These are phyloP conservation scores for Aradus depressus DNA, from an alignment of 2,888 invertebrate genomes.

Conservation along the genomic window DNA sequence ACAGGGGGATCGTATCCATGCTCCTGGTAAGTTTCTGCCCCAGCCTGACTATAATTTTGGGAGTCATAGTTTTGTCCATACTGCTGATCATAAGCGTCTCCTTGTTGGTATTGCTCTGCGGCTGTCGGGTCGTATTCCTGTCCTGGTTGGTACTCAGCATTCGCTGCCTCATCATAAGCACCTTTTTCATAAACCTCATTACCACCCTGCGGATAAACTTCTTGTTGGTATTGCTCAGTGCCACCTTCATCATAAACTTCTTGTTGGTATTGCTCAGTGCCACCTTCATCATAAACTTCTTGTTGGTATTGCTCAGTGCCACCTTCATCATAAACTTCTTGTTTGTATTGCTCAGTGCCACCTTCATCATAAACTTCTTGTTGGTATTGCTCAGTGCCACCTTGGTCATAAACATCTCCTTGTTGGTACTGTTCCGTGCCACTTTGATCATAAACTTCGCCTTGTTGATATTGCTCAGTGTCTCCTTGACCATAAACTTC, in stretches of 20 bases:
- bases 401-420: neutral
- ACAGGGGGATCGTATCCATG: no score
- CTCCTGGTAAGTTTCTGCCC: neutral
- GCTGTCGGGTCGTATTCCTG: neutral
- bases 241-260: constrained; percentile 3
- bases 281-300: neutral
- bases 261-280: constrained; percentile 1
- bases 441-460: constrained; percentile 1
- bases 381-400: neutral
- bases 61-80: no score
- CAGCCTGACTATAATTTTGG: neutral
- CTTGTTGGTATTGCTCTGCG: neutral
- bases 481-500: neutral
- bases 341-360: neutral
- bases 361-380: neutral
- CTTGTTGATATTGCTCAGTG: neutral
- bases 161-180: neutral
- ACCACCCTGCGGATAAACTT: neutral
- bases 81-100: no score
- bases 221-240: no score
- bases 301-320: neutral
- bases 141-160: neutral
- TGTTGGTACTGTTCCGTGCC: neutral
- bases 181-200: neutral
- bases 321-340: constrained; percentile 6